Percentiles rank a stretch among this genome's conserved stretches.
phyloP scores from a whole-genome alignment of 2,113 vertebrate species.

The Psittacus erithacus region DNA sequence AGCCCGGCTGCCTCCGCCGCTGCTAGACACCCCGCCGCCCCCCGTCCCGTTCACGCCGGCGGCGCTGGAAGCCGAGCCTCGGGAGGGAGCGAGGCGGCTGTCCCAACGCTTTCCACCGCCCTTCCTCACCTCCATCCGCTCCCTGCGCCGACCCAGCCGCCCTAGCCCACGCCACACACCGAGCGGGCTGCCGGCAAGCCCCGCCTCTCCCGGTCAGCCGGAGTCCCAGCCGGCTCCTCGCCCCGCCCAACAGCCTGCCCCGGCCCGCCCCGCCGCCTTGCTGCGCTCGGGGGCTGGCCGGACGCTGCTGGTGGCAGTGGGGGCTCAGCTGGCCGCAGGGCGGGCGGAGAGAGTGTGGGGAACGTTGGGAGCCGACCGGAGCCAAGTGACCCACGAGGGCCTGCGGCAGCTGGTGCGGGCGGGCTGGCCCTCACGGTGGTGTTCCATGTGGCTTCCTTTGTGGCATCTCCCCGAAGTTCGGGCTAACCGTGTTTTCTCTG shows the following conservation, averaged over 20 bases:
- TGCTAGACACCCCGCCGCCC: too few species aligned
- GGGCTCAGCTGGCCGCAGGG: rapidly evolving
- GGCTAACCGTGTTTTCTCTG: neutral
- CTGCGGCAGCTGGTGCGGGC: rapidly evolving
- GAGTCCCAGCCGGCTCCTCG: neutral
- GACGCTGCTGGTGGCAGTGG: rapidly evolving
- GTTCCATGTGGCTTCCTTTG: too few species aligned
- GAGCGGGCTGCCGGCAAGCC: neutral
- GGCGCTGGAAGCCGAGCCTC: neutral
- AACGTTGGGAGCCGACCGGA: rapidly evolving
- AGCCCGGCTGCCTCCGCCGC: neutral
- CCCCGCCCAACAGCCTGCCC: neutral
- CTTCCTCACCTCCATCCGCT: neutral
- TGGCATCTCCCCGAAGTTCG: neutral
- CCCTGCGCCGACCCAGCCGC: rapidly evolving
- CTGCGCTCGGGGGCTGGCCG: too few species aligned
- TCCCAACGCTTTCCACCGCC: neutral
- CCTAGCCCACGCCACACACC: neutral
- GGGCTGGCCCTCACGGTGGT: neutral
- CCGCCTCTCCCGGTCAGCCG: neutral
- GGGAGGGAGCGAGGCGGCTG: rapidly evolving
- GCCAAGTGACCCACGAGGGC: rapidly evolving
- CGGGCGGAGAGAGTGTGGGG: rapidly evolving
- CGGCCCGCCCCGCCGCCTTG: too few species aligned
- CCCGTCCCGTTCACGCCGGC: neutral